phyloP scores from a whole-genome alignment of 2,797 vertebrate species.

The Spinus pinus region DNA sequence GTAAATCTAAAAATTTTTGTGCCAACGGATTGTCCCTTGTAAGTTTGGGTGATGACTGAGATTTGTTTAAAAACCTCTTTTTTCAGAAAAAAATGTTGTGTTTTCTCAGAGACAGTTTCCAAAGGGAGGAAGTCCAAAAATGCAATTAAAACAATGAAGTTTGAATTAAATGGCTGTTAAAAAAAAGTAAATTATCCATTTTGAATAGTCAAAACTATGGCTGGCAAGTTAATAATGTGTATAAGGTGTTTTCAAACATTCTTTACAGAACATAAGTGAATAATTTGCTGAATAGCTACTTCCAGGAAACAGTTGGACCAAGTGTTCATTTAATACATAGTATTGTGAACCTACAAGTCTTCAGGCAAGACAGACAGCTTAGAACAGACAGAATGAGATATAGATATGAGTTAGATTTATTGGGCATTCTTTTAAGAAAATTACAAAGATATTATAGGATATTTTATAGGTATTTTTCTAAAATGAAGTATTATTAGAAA shows the following conservation, averaged over 20 bases:
- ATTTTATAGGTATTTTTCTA: neutral
- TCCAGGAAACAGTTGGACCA: neutral
- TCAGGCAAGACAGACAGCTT: neutral
- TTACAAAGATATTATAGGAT: neutral
- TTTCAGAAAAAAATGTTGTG: neutral
- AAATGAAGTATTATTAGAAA: neutral
- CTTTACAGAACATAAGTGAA: neutral
- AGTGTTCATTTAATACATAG: neutral
- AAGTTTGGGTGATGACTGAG: neutral
- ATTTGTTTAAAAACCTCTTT: neutral
- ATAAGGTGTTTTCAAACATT: neutral
- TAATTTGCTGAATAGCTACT: neutral
- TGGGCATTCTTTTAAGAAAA: neutral
- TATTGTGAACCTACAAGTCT: neutral
- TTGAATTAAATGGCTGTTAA: neutral
- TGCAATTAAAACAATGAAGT: neutral
- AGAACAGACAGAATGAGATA: neutral
- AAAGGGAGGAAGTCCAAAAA: neutral
- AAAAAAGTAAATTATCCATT: neutral
- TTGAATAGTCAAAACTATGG: accelerated
- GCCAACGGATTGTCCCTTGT: neutral
- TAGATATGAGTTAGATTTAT: neutral
- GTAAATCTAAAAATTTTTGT: neutral
- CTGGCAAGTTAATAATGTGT: neutral
- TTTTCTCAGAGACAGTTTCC: neutral